Conservation (phyloP, 2,113 vertebrate species). For the Misgurnus anguillicaudatus region DNA sequence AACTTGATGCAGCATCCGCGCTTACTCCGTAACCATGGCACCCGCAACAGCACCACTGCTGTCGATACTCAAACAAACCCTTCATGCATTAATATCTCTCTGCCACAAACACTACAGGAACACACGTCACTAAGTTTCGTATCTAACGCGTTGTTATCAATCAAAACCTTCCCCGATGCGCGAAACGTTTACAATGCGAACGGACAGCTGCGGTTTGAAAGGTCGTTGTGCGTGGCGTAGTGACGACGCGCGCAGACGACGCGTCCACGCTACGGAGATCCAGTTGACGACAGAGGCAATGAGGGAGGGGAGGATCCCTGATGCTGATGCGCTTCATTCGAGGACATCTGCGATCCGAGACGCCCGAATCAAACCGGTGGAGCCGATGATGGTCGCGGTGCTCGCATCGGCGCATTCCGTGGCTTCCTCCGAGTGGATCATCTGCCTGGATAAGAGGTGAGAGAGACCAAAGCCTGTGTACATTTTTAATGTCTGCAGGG, state of each 20-base stretch:
- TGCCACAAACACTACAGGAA: too few relatives aligned
- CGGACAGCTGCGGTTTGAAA: background rate
- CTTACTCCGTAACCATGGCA: slow-evolving; percentile 10
- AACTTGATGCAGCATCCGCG: background rate
- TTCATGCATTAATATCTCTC: too few relatives aligned
- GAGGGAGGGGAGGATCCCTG: slow-evolving; percentile 14
- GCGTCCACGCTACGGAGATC: slow-evolving; percentile 16
- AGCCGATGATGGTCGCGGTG: slow-evolving; percentile 90
- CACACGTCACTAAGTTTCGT: too few relatives aligned
- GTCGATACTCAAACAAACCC: background rate
- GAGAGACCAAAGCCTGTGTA: slow-evolving; percentile 10
- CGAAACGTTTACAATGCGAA: too few relatives aligned
- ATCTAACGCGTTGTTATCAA: too few relatives aligned
- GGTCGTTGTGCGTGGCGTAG: background rate
- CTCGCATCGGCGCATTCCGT: slow-evolving; percentile 81
- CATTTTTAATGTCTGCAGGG: background rate
- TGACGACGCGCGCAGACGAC: background rate
- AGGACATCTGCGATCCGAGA: background rate
- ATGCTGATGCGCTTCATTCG: slow-evolving; percentile 15
- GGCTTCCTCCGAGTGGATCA: slow-evolving; percentile 89
- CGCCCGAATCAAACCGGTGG: slow-evolving; percentile 52
- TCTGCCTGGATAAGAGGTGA: slow-evolving; percentile 96
- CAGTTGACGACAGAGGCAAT: slow-evolving; percentile 36
- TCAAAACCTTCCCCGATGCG: too few relatives aligned
- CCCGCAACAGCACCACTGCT: slow-evolving; percentile 34